A percentile compares a stretch with the other conserved stretches of the same genome.
phyloP scores from a whole-genome alignment of 2,113 vertebrate genomes.

The Phocoena phocoena region DNA sequence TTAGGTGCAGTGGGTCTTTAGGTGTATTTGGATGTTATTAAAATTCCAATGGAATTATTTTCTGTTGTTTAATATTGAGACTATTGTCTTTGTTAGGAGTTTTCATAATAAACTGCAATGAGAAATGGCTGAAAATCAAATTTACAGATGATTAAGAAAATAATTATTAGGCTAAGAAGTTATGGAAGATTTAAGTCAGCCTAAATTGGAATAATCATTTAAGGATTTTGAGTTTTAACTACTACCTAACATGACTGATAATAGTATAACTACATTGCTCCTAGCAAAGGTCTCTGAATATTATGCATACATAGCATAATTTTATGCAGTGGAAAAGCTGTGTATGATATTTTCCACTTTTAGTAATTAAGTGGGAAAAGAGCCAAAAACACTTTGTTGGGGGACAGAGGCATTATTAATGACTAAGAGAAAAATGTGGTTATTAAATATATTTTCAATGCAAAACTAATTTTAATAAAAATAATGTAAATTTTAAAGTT shows the following conservation, averaged over 20 bases:
- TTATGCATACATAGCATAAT: neutral
- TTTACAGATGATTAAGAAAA: neutral
- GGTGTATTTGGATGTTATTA: neutral
- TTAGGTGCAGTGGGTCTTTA: accelerated
- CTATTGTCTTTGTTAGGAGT: neutral
- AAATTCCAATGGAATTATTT: neutral
- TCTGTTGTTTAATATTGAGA: neutral
- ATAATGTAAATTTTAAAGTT: constrained; percentile 15
- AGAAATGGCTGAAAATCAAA: neutral
- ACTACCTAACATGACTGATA: neutral
- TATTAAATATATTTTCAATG: constrained; percentile 32
- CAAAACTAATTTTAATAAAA: constrained; percentile 17
- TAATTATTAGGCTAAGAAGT: neutral
- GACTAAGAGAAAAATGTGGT: neutral
- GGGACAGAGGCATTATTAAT: neutral
- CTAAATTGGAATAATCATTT: neutral
- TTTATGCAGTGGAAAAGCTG: neutral
- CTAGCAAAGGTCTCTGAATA: neutral
- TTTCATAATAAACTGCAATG: neutral
- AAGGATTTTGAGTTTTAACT: constrained; percentile 29
- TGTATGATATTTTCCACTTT: neutral
- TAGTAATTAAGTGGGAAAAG: neutral
- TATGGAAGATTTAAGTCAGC: neutral
- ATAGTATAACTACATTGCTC: neutral
- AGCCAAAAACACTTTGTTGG: neutral